phyloP scores from a whole-genome alignment of 2,888 invertebrate species.

The Drosophila eohydei region DNA sequence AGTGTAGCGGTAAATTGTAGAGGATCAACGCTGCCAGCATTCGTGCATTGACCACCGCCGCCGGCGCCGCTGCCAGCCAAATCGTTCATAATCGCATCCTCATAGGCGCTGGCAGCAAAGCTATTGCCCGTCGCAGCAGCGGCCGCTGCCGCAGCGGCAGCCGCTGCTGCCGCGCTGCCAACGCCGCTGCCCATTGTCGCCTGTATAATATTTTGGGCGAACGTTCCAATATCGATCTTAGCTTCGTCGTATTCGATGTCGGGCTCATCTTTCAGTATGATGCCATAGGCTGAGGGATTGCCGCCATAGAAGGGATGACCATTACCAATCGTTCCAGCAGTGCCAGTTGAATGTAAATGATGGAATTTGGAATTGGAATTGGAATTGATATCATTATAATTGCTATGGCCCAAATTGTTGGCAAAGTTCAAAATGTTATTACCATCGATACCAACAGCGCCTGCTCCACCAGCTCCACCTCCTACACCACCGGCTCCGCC shows the following conservation, averaged over 20 bases:
- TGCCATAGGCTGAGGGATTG: conserved; percentile 92
- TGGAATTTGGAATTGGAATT: conserved; percentile 76
- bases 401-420: conserved; percentile 75
- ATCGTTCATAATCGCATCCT: conserved; percentile 94
- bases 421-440: conserved; percentile 84
- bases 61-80: conserved; percentile 87
- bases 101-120: conserved; percentile 87
- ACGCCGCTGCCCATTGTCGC: conserved; percentile 71
- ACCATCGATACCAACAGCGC: conserved; percentile 63
- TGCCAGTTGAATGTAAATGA: conserved; percentile 36
- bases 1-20: conserved; percentile 93
- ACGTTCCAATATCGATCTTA: conserved; percentile 88
- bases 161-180: conserved; percentile 12
- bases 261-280: conserved; percentile 92
- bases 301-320: conserved; percentile 79
- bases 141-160: background rate
- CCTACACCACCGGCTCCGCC: conserved; percentile 71
- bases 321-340: conserved; percentile 45
- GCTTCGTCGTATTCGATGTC: conserved; percentile 91
- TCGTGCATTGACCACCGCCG: conserved; percentile 84
- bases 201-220: conserved; percentile 83
- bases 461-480: conserved; percentile 86
- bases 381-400: conserved; percentile 78
- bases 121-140: background rate
- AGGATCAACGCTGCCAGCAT: conserved; percentile 88